A percentile compares a stretch with the other conserved stretches of the same genome.
Evolutionary conservation across 2,888 invertebrate species (phyloP).

Genomic region (Trissolcus brochymenae): DNA sequence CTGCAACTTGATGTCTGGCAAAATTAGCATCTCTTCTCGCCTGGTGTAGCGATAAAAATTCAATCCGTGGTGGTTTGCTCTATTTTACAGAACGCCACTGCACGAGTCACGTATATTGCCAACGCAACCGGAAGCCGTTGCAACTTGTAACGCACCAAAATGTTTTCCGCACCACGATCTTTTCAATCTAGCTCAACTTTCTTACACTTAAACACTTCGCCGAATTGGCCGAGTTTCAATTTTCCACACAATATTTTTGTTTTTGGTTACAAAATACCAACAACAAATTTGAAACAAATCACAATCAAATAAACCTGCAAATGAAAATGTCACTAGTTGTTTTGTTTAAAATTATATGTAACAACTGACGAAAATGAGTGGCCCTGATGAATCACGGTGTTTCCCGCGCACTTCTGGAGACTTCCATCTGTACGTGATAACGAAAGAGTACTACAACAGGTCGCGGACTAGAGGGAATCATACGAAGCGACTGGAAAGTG

Average conservation of each 20-base stretch:
- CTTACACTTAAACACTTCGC: neutral
- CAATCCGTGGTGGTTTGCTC: conserved; percentile 46
- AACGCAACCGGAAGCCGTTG: conserved; percentile 56
- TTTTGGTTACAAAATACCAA: no score
- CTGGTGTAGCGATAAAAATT: conserved; percentile 19
- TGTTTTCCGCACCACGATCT: conserved; percentile 17
- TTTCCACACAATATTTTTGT: neutral
- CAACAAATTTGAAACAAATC: no score
- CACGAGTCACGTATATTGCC: conserved; percentile 52
- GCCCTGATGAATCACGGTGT: neutral
- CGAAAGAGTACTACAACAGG: conserved; percentile 47
- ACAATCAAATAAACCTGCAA: neutral
- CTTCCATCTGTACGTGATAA: conserved; percentile 42
- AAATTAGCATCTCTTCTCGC: conserved; percentile 69
- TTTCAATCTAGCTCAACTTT: neutral
- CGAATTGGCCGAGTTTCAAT: neutral
- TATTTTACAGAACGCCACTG: conserved; percentile 48
- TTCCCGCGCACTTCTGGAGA: conserved; percentile 30
- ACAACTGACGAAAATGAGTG: no score
- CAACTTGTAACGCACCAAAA: conserved; percentile 36
- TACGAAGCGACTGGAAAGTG: conserved; percentile 46
- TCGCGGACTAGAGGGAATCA: conserved; percentile 50
- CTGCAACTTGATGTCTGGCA: conserved; percentile 74
- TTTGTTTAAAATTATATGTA: neutral
- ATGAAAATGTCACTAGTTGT: neutral